phyloP scores from a whole-genome alignment of 2,888 invertebrate species.

The Rhamnusium bicolor region DNA sequence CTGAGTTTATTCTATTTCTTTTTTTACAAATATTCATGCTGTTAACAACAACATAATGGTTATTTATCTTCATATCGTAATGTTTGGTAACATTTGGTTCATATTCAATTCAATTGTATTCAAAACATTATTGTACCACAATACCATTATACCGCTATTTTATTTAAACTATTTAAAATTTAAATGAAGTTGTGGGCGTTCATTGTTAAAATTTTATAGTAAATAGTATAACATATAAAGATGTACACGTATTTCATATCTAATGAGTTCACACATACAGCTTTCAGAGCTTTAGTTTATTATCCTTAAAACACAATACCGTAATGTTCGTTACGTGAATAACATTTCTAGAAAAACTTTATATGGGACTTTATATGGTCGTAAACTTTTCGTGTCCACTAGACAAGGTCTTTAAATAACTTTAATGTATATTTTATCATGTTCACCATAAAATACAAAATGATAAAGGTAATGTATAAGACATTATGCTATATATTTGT shows the following conservation, averaged over 20 bases:
- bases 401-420: not conserved
- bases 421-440: not conserved
- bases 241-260: not conserved
- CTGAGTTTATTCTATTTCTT: not conserved
- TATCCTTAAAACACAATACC: not conserved
- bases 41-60: not conserved
- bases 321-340: not conserved
- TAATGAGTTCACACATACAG: not conserved
- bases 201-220: not conserved
- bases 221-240: not conserved
- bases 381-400: not conserved
- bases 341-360: not conserved
- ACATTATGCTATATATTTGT: not conserved
- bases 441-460: not conserved
- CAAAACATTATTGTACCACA: conserved; percentile 1
- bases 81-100: not conserved
- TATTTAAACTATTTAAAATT: not conserved
- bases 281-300: not conserved
- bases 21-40: not conserved
- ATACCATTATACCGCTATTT: not conserved
- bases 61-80: not conserved
- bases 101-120: not conserved
- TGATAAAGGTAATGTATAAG: not conserved
- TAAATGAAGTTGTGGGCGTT: not conserved
- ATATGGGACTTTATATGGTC: not conserved